A percentile compares a stretch with the other conserved stretches of the same genome.
phyloP scores from a whole-genome alignment of 2,113 vertebrate species.

The Phyllopteryx taeniolatus region DNA sequence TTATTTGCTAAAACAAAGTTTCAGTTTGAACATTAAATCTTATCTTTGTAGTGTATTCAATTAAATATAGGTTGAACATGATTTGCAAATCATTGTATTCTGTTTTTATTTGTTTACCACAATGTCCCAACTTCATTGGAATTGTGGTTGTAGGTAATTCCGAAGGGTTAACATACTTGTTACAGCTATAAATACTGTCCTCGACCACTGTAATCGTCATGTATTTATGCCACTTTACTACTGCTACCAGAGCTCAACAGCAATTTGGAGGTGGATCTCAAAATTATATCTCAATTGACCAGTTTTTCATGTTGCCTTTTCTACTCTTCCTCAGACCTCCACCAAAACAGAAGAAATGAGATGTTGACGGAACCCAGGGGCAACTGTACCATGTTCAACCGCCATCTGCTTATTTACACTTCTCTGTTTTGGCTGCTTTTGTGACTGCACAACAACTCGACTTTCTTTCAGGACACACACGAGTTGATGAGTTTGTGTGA shows the following conservation, averaged over 20 bases:
- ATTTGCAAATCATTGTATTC: too few relatives aligned
- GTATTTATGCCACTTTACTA: background rate
- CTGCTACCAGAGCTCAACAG: background rate
- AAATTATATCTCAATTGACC: background rate
- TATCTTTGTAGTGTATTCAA: too few relatives aligned
- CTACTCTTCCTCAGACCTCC: constrained; percentile 70
- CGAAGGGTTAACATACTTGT: too few relatives aligned
- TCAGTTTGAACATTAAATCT: too few relatives aligned
- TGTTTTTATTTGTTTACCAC: too few relatives aligned
- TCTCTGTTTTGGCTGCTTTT: background rate
- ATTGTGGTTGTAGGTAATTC: too few relatives aligned
- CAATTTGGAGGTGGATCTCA: background rate
- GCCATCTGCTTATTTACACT: background rate
- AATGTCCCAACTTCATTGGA: too few relatives aligned
- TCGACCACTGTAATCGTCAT: too few relatives aligned
- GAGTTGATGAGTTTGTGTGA: too few relatives aligned
- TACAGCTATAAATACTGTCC: too few relatives aligned
- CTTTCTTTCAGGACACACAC: background rate
- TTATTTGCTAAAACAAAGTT: too few relatives aligned
- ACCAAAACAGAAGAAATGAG: constrained; percentile 81
- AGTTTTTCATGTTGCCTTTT: background rate
- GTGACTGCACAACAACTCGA: background rate
- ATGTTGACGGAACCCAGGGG: background rate
- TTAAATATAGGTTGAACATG: too few relatives aligned
- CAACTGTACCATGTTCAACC: background rate